Evolutionary conservation across 2,888 invertebrate species (phyloP).

Genomic region (Trissonchulus latispiculum): DNA sequence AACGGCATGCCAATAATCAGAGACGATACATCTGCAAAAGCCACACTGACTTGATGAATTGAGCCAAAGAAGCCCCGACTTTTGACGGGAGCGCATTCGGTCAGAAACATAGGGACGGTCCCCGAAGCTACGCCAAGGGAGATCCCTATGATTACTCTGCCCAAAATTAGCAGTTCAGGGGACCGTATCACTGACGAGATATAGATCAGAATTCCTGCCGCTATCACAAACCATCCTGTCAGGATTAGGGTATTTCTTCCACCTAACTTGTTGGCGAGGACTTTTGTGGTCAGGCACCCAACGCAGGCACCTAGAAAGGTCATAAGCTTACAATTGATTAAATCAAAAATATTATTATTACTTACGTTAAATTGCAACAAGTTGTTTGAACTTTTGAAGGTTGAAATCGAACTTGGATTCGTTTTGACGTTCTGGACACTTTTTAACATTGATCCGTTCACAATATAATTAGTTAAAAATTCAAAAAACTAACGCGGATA

Average conservation of each 20-base stretch:
- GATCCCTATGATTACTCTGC: slow-evolving; percentile 44
- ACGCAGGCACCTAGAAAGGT: slow-evolving; percentile 39
- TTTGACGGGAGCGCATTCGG: slow-evolving; percentile 46
- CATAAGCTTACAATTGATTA: too few relatives aligned
- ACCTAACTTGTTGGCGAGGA: slow-evolving; percentile 46
- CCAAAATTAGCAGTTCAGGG: slow-evolving; percentile 48
- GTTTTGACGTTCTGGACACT: too few relatives aligned
- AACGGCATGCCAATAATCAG: slow-evolving; percentile 47
- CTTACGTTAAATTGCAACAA: too few relatives aligned
- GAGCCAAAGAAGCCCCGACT: slow-evolving; percentile 48
- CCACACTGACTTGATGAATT: slow-evolving; percentile 46
- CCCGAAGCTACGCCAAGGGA: slow-evolving; percentile 47
- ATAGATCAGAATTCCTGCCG: slow-evolving; percentile 44
- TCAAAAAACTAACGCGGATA: too few relatives aligned
- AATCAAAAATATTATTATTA: too few relatives aligned
- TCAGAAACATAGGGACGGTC: slow-evolving; percentile 46
- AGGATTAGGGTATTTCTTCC: slow-evolving; percentile 38
- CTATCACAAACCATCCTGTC: slow-evolving; percentile 40
- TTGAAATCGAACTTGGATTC: too few relatives aligned
- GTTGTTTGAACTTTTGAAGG: too few relatives aligned
- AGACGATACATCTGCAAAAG: slow-evolving; percentile 46
- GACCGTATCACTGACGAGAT: slow-evolving; percentile 41
- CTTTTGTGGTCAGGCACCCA: slow-evolving; percentile 44
- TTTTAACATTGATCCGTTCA: too few relatives aligned
- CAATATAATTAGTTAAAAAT: too few relatives aligned